Percentiles rank a stretch among this genome's conserved stretches.
These are phyloP conservation scores for Thymallus thymallus DNA, from an alignment of 2,113 vertebrate genomes.

Conservation along the genomic window DNA sequence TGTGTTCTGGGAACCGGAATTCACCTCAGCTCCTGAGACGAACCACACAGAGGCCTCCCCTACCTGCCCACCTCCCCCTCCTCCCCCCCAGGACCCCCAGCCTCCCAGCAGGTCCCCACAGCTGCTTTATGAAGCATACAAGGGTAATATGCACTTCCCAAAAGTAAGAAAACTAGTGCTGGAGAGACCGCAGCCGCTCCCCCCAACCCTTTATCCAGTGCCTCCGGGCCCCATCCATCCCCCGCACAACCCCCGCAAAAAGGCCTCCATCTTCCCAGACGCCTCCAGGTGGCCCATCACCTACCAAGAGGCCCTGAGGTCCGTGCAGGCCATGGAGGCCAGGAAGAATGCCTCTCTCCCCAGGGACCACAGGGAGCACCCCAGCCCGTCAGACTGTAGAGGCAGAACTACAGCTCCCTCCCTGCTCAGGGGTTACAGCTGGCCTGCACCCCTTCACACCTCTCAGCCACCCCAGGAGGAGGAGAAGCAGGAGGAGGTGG, in stretches of 20 bases:
- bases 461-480: slow-evolving; percentile 5
- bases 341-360: slow-evolving; percentile 10
- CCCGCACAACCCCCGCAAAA: slow-evolving; percentile 17
- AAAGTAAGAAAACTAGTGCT: too few species aligned
- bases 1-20: not conserved
- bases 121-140: too few species aligned
- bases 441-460: slow-evolving; percentile 24
- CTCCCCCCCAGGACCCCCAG: not conserved
- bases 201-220: not conserved
- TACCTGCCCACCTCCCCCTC: slow-evolving; percentile 10
- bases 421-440: slow-evolving; percentile 26
- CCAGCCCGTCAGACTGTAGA: not conserved
- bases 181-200: not conserved
- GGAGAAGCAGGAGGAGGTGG: slow-evolving; percentile 1
- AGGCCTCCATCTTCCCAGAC: slow-evolving; percentile 13
- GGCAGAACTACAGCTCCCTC: not conserved
- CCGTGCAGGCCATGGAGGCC: slow-evolving; percentile 16
- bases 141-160: too few species aligned
- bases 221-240: slow-evolving; percentile 3
- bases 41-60: not conserved
- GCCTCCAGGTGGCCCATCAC: slow-evolving; percentile 31
- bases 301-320: slow-evolving; percentile 29
- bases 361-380: not conserved
- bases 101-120: slow-evolving; percentile 7
- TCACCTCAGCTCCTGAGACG: not conserved